phyloP scores from a whole-genome alignment of 2,797 vertebrate genomes.

The Heliangelus exortis region DNA sequence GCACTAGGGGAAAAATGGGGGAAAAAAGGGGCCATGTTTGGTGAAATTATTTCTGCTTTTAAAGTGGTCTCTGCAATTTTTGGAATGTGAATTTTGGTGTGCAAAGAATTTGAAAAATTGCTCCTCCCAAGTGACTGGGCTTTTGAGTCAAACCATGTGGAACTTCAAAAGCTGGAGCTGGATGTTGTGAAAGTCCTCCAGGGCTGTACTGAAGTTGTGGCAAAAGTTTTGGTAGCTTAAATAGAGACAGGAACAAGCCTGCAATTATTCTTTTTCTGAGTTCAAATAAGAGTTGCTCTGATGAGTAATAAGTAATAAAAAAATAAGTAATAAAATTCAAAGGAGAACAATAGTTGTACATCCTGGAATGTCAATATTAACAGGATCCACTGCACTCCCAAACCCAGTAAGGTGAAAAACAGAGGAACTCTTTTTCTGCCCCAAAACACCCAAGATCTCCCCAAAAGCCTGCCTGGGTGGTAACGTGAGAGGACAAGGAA shows the following conservation, averaged over 20 bases:
- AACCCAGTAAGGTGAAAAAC: neutral
- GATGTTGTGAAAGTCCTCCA: neutral
- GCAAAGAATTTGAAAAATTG: neutral
- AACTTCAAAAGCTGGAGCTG: slow-evolving; percentile 25
- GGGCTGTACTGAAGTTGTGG: neutral
- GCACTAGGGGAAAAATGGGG: neutral
- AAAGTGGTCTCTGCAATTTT: neutral
- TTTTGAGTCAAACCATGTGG: neutral
- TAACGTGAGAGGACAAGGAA: neutral
- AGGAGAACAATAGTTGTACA: neutral
- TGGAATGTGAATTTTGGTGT: neutral
- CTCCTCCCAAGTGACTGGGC: neutral
- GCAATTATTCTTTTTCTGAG: neutral
- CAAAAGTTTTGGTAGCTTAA: neutral
- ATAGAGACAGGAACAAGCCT: neutral
- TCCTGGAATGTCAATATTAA: neutral
- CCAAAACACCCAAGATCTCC: neutral
- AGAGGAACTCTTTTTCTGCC: neutral
- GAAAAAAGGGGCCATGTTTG: rapidly evolving
- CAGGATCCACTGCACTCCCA: neutral
- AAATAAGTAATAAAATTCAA: neutral
- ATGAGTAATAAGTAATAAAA: neutral
- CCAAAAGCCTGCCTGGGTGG: neutral
- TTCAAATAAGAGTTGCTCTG: neutral
- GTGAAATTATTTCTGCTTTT: neutral